Percentiles rank a stretch among this genome's conserved stretches.
These are phyloP conservation scores for Harpalus rubripes DNA, from an alignment of 2,888 invertebrate species.

Conservation along the genomic window DNA sequence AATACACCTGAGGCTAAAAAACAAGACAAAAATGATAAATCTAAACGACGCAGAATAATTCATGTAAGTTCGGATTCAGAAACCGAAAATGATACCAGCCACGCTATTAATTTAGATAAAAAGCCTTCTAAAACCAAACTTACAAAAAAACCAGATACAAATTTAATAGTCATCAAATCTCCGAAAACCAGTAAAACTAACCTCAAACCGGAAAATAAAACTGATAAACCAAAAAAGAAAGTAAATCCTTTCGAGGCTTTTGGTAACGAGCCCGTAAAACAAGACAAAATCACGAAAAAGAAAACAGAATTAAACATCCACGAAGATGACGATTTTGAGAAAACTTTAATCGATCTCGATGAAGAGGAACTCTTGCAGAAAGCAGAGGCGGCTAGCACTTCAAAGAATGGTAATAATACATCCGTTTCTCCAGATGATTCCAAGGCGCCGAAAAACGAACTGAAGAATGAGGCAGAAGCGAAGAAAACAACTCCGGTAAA, in stretches of 20 bases:
- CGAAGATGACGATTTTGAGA: constrained; percentile 85
- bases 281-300: constrained; percentile 74
- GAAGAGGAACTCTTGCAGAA: constrained; percentile 76
- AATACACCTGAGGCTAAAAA: constrained; percentile 77
- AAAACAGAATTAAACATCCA: constrained; percentile 77
- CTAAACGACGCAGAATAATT: constrained; percentile 70
- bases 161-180: constrained; percentile 48
- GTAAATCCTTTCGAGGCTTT: constrained; percentile 80
- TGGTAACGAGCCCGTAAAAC: constrained; percentile 81
- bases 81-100: constrained; percentile 69
- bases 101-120: neutral
- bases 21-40: constrained; percentile 69
- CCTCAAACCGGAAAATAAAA: constrained; percentile 76
- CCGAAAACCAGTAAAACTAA: constrained; percentile 74
- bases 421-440: constrained; percentile 5
- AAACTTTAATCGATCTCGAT: constrained; percentile 84
- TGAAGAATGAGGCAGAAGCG: constrained; percentile 41
- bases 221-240: constrained; percentile 78
- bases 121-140: constrained; percentile 2
- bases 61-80: constrained; percentile 71
- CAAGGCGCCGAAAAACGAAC: constrained; percentile 11
- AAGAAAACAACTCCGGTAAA: constrained; percentile 57
- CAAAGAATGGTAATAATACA: constrained; percentile 46
- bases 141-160: neutral
- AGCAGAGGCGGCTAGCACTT: constrained; percentile 68